These are phyloP conservation scores for Leucania comma DNA, from an alignment of 2,888 invertebrate species.

Conservation along the genomic window DNA sequence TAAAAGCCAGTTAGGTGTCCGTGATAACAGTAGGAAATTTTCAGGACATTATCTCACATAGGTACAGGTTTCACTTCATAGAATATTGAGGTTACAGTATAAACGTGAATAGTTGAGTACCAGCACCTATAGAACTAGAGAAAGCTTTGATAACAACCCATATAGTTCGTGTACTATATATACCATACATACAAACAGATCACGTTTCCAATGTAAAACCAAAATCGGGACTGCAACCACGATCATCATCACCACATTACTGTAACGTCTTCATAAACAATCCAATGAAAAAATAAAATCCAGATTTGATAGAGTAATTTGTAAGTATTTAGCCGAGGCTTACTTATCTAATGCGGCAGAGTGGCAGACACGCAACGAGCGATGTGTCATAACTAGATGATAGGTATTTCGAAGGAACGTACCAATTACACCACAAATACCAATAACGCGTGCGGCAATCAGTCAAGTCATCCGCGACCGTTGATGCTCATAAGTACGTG, in stretches of 20 bases:
- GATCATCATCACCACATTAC: background rate
- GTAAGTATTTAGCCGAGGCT: conserved; percentile 44
- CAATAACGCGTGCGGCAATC: conserved; percentile 68
- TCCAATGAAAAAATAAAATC: conserved; percentile 29
- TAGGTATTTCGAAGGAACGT: conserved; percentile 59
- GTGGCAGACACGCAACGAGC: conserved; percentile 56
- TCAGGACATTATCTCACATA: background rate
- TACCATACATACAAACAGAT: background rate
- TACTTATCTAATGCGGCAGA: conserved; percentile 60
- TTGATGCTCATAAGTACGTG: conserved; percentile 59
- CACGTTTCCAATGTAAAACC: background rate
- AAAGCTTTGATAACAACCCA: conserved; percentile 49
- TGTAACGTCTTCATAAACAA: conserved; percentile 3
- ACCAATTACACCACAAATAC: conserved; percentile 67
- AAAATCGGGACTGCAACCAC: background rate
- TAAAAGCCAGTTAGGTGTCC: background rate
- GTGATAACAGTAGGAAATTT: background rate
- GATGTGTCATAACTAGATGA: conserved; percentile 68
- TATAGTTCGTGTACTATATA: conserved; percentile 8
- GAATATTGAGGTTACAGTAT: background rate
- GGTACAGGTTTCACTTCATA: background rate
- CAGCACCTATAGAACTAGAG: conserved; percentile 4
- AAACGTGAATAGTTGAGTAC: background rate
- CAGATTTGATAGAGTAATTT: conserved; percentile 47
- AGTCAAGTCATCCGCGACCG: conserved; percentile 69